Evolutionary conservation across 2,888 invertebrate species (phyloP), one percentile per base, ranked within the genome.

Genomic region (Argyra leucocephala): DNA sequence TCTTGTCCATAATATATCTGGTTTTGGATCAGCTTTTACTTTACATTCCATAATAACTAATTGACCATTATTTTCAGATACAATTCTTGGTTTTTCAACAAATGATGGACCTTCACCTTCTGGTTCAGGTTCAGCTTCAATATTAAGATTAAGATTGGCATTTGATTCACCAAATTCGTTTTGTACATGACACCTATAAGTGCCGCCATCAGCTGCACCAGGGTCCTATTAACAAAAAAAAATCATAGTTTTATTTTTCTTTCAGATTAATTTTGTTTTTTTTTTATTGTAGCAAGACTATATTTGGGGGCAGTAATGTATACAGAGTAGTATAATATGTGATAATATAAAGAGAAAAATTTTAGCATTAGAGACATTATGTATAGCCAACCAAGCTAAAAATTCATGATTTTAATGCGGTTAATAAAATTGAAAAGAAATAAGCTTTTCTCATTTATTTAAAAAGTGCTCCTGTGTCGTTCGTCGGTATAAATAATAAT

Each of bases 101-200:
- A 99, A 98, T 26, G 93, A 92, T 66, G 98, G 98, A 36, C 94
- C 93, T 76, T 93, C 91, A 62, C 93, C 93, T 82, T 93, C 91
- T 1, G 89, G 91, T 81, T 93, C 93, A n/a, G 92, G 88, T 81
- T 92, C 92, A 74, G 97, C 95, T 84, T 96, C 96, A 78, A 98
- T 96, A 79, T 98, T 97, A 66, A 98, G 83, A 75, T 96, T 96
- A 64, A 98, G 85, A 80, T 96, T 96, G 69, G 96, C 96, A 79
- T 96, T 96, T 74, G 94, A 93, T 83, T 97, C 97, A 69, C 98
- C 98, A 77, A 87, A 93, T 80, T 95, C 93, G 78, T 96, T 98
- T 81, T 90, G 89, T 68, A 96, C 93, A 79, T 95, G 91, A 81
- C 97, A 96, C 77, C 95, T 90, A 79, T 93, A 94, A 57, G 90